Conservation (phyloP, 2,888 invertebrate genomes). For the Neoascia interrupta region DNA sequence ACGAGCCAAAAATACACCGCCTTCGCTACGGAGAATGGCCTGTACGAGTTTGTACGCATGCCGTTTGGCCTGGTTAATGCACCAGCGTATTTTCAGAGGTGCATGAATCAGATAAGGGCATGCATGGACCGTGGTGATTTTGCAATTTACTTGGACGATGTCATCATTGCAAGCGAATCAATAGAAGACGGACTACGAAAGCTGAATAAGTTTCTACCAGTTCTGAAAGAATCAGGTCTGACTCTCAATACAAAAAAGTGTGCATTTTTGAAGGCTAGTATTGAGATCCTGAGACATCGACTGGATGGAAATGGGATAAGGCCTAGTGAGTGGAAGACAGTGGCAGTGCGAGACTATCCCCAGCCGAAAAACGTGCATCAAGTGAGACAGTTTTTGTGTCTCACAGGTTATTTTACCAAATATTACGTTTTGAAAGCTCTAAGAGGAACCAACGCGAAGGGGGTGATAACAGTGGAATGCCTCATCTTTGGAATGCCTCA, state of each 20-base stretch:
- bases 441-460: neutral
- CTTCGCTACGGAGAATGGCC: too few species aligned
- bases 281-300: constrained; percentile 12
- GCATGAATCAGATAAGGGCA: too few species aligned
- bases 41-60: too few species aligned
- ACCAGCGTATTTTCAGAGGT: neutral
- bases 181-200: constrained; percentile 5
- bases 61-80: neutral
- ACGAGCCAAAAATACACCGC: neutral
- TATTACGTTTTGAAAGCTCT: neutral
- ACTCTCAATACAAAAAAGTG: constrained; percentile 21
- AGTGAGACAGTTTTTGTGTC: too few species aligned
- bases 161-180: neutral
- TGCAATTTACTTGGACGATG: neutral
- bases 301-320: neutral
- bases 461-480: neutral
- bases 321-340: constrained; percentile 10
- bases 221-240: neutral
- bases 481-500: neutral
- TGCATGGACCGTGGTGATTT: too few species aligned
- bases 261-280: constrained; percentile 4
- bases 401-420: neutral
- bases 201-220: neutral
- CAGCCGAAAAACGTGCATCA: too few species aligned
- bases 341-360: neutral